phyloP scores from a whole-genome alignment of 2,888 invertebrate species.

The Hypercompe scribonia region DNA sequence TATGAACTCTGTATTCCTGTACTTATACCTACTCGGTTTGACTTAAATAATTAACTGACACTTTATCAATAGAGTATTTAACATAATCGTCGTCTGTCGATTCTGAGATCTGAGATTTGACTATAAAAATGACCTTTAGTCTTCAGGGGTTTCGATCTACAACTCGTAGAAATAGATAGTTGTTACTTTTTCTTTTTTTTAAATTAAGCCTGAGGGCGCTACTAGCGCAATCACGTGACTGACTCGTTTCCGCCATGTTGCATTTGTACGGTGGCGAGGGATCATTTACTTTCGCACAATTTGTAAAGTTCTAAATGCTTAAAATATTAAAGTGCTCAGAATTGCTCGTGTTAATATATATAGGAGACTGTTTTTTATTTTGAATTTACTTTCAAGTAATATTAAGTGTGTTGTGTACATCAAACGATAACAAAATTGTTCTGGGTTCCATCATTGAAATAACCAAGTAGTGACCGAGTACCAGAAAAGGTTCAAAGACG shows the following conservation, averaged over 20 bases:
- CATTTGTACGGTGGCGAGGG: constrained; percentile 68
- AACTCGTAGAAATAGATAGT: no score
- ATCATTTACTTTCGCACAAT: constrained; percentile 65
- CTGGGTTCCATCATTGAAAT: constrained; percentile 74
- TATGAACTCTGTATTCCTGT: no score
- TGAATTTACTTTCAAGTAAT: constrained; percentile 33
- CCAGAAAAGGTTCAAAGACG: constrained; percentile 69
- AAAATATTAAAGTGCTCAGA: constrained; percentile 45
- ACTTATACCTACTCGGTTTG: no score
- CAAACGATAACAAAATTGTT: constrained; percentile 51
- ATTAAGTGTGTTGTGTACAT: constrained; percentile 40
- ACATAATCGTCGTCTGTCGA: no score
- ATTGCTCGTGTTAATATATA: constrained; percentile 39
- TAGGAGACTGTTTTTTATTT: constrained; percentile 37
- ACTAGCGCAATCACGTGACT: constrained; percentile 69
- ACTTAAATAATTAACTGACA: no score
- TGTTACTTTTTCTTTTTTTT: neutral
- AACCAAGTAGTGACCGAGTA: constrained; percentile 73
- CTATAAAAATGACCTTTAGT: no score
- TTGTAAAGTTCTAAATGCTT: constrained; percentile 59
- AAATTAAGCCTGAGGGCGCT: constrained; percentile 28
- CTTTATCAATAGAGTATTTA: no score
- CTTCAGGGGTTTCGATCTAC: no score
- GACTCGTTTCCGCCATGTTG: constrained; percentile 74
- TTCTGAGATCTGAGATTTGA: no score